Conservation (phyloP, 53 echinoderm and acorn worm species). For the Pentamera pediparva region DNA sequence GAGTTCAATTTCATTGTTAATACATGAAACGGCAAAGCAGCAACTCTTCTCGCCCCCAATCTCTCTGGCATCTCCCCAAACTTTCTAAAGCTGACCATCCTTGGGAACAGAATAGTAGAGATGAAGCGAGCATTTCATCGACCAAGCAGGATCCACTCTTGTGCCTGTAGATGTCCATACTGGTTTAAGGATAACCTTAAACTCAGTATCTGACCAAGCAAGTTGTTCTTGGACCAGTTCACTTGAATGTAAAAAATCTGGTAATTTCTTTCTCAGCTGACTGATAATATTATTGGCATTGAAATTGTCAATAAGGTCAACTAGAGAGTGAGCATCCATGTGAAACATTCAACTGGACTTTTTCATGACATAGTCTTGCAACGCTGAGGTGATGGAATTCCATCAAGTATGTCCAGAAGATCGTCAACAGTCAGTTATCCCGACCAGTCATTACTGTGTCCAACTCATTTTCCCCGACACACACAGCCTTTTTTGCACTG, state of each 20-base stretch:
- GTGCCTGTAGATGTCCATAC: background rate
- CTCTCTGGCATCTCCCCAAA: constrained; percentile 26
- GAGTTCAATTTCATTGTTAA: background rate
- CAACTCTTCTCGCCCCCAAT: constrained; percentile 1
- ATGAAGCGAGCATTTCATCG: background rate
- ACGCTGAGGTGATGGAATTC: background rate
- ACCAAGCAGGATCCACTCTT: background rate
- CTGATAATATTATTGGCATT: constrained; percentile 14
- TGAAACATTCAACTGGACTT: background rate
- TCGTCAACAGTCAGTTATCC: background rate
- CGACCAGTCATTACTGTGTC: background rate
- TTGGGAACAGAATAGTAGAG: background rate
- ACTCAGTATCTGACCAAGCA: background rate
- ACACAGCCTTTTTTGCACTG: background rate
- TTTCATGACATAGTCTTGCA: background rate
- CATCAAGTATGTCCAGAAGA: background rate
- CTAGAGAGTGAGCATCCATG: background rate
- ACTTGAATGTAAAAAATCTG: background rate
- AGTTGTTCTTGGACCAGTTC: background rate
- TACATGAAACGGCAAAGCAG: background rate
- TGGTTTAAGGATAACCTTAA: constrained; percentile 4
- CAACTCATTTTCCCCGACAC: background rate
- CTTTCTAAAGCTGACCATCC: too few relatives aligned
- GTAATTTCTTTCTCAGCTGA: constrained; percentile 5
- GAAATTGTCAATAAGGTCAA: constrained; percentile 19